These are phyloP conservation scores for Hirundichthys speculiger DNA, from an alignment of 2,113 vertebrate genomes.

Conservation along the genomic window DNA sequence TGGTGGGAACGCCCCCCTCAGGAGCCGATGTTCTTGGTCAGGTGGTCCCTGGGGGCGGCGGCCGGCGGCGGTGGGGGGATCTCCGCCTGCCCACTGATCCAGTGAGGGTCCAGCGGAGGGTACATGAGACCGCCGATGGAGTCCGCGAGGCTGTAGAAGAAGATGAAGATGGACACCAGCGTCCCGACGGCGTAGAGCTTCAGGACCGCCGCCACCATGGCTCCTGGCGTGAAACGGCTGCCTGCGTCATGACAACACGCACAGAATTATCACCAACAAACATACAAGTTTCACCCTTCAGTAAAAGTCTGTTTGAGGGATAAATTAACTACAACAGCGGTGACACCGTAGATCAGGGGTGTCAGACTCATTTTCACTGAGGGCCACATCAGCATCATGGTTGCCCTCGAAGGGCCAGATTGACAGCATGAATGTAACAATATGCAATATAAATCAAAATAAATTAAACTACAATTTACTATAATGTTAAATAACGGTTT, in stretches of 20 bases:
- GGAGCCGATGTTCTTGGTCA: conserved; percentile 17
- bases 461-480: no score
- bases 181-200: conserved; percentile 61
- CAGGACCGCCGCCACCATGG: conserved; percentile 52
- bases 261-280: no score
- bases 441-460: no score
- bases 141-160: conserved; percentile 45
- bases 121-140: conserved; percentile 68
- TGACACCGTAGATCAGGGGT: no score
- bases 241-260: conserved; percentile 5
- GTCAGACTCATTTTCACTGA: no score
- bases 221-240: neutral
- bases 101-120: conserved; percentile 32
- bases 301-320: no score
- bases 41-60: neutral
- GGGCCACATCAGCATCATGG: no score
- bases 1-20: conserved; percentile 3
- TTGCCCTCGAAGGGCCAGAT: no score
- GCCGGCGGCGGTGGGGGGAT: neutral
- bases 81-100: neutral
- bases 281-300: no score
- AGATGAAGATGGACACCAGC: conserved; percentile 31
- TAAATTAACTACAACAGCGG: no score
- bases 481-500: no score
- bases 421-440: no score